Conservation (phyloP, 2,888 invertebrate genomes). For the Hymenopus coronatus region DNA sequence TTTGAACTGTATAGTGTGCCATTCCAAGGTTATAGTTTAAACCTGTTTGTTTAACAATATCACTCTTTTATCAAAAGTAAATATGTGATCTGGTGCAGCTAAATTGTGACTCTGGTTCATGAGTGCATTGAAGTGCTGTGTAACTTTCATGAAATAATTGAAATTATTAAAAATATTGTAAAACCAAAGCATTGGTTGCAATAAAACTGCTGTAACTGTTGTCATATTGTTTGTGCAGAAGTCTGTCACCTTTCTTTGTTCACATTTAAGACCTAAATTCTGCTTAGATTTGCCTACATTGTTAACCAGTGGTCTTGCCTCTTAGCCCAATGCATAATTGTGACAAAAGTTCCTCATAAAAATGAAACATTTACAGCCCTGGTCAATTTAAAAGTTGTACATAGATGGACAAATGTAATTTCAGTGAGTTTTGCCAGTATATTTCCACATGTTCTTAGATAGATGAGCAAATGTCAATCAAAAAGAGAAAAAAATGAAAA, state of each 20-base stretch:
- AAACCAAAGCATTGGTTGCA: conserved; percentile 5
- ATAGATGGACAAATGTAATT: neutral
- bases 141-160: neutral
- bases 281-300: neutral
- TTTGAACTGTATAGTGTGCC: conserved; percentile 21
- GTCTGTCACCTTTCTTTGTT: conserved; percentile 2
- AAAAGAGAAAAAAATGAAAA: too few species aligned
- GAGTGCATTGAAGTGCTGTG: conserved; percentile 24
- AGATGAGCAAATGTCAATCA: neutral
- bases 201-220: neutral
- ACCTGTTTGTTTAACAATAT: neutral
- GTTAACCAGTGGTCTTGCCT: neutral
- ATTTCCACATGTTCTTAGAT: neutral
- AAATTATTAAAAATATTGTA: neutral
- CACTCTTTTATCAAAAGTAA: neutral
- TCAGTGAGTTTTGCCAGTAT: neutral
- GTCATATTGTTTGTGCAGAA: conserved; percentile 15
- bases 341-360: conserved; percentile 9
- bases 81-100: conserved; percentile 27
- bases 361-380: neutral
- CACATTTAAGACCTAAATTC: neutral
- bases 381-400: neutral
- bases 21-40: conserved; percentile 6
- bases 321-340: neutral
- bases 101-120: conserved; percentile 29